Conservation (phyloP, 2,113 vertebrate genomes). For the Microtus richardsoni region DNA sequence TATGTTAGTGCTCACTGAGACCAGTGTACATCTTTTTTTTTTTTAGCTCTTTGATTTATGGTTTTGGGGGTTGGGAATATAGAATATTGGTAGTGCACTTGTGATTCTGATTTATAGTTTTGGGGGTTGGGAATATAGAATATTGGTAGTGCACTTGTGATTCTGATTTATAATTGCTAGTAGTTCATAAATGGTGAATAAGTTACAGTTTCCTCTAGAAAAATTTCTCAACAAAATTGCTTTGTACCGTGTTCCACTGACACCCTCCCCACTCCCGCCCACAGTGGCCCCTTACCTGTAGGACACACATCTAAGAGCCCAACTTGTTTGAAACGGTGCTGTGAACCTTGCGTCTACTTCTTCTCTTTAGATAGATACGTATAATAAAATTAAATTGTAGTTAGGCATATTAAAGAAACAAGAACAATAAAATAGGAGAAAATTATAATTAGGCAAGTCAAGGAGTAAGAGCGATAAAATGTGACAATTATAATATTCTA, state of each 20-base stretch:
- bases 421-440: not conserved
- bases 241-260: not conserved
- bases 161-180: constrained; percentile 50
- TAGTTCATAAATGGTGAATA: constrained; percentile 17
- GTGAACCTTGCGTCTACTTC: not conserved
- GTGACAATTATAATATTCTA: not conserved
- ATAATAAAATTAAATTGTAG: not conserved
- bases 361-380: not conserved
- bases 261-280: too few relatives aligned
- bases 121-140: not conserved
- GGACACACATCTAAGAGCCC: not conserved
- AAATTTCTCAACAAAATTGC: constrained; percentile 1
- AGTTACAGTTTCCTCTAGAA: not conserved
- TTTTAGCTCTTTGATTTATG: constrained; percentile 7
- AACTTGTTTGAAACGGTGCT: not conserved
- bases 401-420: not conserved
- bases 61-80: not conserved
- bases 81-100: not conserved
- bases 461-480: not conserved
- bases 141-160: not conserved
- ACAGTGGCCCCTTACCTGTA: not conserved
- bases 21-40: not conserved
- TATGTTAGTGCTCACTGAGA: not conserved
- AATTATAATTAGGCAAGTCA: not conserved
- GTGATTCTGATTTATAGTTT: constrained; percentile 45